These are phyloP conservation scores for Nomada ruficornis DNA, from an alignment of 2,888 invertebrate species.

Conservation along the genomic window DNA sequence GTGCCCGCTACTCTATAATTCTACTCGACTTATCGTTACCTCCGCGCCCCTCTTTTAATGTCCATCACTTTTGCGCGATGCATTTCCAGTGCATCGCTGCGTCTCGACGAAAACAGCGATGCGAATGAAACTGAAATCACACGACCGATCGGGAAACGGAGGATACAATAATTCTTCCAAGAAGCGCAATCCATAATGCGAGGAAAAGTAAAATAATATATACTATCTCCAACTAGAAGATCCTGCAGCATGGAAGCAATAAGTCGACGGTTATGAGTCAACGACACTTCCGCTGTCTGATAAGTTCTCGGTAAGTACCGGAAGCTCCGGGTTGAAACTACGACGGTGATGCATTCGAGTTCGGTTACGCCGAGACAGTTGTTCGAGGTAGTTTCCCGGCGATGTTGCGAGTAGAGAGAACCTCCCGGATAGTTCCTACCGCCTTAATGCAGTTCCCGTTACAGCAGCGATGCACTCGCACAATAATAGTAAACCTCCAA, in stretches of 20 bases:
- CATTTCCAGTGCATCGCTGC: neutral
- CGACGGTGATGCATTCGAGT: conserved; percentile 67
- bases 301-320: conserved; percentile 67
- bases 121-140: neutral
- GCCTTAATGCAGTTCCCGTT: conserved; percentile 54
- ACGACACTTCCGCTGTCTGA: conserved; percentile 63
- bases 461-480: conserved; percentile 15
- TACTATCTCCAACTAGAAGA: conserved; percentile 22
- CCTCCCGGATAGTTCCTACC: conserved; percentile 48
- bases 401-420: conserved; percentile 43
- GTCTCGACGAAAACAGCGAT: neutral
- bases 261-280: conserved; percentile 68
- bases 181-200: neutral
- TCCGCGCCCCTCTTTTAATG: neutral
- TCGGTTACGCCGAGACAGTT: conserved; percentile 64
- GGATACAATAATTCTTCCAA: neutral
- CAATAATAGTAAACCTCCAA: conserved; percentile 36
- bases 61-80: neutral
- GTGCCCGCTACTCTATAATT: conserved; percentile 8
- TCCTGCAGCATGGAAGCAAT: conserved; percentile 52
- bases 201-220: conserved; percentile 29
- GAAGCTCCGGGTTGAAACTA: conserved; percentile 53
- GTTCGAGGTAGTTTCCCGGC: conserved; percentile 62
- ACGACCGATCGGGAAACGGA: neutral
- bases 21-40: neutral